Evolutionary conservation across 2,888 invertebrate species (phyloP).

Genomic region (Alcis repandata): DNA sequence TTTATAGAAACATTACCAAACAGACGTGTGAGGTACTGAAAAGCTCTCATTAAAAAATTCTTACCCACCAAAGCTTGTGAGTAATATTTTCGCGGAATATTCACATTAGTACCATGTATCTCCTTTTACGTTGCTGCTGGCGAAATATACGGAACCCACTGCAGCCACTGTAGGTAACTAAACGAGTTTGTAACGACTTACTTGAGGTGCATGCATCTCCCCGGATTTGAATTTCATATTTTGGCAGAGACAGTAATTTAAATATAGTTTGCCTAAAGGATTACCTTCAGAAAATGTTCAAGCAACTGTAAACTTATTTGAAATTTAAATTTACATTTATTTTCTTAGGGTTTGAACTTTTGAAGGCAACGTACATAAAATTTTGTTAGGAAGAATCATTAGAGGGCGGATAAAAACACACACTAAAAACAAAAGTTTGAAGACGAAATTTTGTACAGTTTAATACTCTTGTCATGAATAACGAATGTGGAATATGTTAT

Average conservation of each 20-base stretch:
- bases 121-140: conserved; percentile 47
- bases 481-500: too few species aligned
- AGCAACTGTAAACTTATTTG: conserved; percentile 41
- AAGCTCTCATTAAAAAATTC: neutral
- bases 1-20: too few species aligned
- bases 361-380: neutral
- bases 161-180: conserved; percentile 57
- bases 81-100: neutral
- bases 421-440: neutral
- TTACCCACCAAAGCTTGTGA: neutral
- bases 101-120: conserved; percentile 5
- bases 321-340: conserved; percentile 23
- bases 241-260: conserved; percentile 58
- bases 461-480: too few species aligned
- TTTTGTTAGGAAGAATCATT: neutral
- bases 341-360: neutral
- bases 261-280: conserved; percentile 50
- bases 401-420: neutral
- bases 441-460: too few species aligned
- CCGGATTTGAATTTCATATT: conserved; percentile 68
- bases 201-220: conserved; percentile 66
- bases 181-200: conserved; percentile 74
- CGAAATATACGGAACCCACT: conserved; percentile 51
- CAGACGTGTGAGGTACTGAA: too few species aligned
- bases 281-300: conserved; percentile 48